Evolutionary conservation across 2,113 vertebrate genomes (phyloP).

Genomic region (Odontesthes bonariensis): DNA sequence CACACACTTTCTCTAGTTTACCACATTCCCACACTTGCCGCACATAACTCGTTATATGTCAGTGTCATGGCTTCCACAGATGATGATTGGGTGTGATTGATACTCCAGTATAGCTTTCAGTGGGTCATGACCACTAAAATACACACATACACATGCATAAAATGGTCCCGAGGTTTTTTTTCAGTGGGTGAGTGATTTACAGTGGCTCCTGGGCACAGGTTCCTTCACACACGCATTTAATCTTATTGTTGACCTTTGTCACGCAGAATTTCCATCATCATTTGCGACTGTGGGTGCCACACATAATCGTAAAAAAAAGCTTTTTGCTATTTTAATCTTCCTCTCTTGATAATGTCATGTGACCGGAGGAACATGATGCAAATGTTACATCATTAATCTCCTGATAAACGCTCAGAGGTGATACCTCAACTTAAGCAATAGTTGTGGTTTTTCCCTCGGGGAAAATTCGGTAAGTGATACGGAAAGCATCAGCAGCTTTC

Average conservation of each 20-base stretch:
- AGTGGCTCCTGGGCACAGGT: constrained; percentile 27
- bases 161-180: constrained; percentile 21
- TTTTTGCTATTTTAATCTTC: background rate
- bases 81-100: constrained; percentile 53
- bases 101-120: constrained; percentile 27
- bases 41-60: constrained; percentile 45
- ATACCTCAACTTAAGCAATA: constrained; percentile 16
- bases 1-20: constrained; percentile 26
- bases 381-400: constrained; percentile 3
- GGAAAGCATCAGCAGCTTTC: constrained; percentile 42
- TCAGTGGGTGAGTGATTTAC: constrained; percentile 37
- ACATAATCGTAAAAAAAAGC: background rate
- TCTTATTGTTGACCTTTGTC: constrained; percentile 62
- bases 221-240: constrained; percentile 54
- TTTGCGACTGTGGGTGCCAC: background rate
- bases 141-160: constrained; percentile 12
- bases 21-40: constrained; percentile 9
- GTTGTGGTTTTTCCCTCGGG: constrained; percentile 16
- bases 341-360: background rate
- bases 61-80: constrained; percentile 28
- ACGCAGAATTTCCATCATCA: constrained; percentile 19
- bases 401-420: constrained; percentile 6
- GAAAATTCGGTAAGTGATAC: constrained; percentile 5
- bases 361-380: constrained; percentile 9
- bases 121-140: constrained; percentile 37